Evolutionary conservation across 2,888 invertebrate genomes (phyloP).

Genomic region (Leucophenga montana): DNA sequence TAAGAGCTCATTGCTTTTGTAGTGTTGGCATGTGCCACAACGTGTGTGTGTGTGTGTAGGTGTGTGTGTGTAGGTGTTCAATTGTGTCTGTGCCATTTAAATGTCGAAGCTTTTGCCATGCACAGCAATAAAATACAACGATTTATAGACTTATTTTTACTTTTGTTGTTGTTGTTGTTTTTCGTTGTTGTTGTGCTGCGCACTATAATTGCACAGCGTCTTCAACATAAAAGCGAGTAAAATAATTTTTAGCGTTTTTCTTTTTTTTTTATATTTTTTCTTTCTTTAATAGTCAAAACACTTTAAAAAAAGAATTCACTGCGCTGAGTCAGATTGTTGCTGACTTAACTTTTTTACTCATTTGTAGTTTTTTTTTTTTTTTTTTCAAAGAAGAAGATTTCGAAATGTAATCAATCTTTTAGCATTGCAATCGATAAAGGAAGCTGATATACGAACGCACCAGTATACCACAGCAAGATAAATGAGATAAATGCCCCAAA

Average conservation of each 20-base stretch:
- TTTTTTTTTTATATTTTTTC: slow-evolving; percentile 61
- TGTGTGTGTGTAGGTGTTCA: slow-evolving; percentile 7
- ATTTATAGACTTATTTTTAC: slow-evolving; percentile 64
- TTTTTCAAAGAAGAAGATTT: slow-evolving; percentile 40
- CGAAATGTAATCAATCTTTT: slow-evolving; percentile 57
- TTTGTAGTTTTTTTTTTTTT: slow-evolving; percentile 34
- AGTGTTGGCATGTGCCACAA: too few species aligned
- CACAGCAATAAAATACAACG: slow-evolving; percentile 65
- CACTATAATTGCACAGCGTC: slow-evolving; percentile 58
- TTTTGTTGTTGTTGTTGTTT: too few species aligned
- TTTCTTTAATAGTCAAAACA: slow-evolving; percentile 47
- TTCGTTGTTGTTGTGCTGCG: slow-evolving; percentile 41
- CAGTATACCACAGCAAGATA: neutral
- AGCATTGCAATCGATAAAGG: slow-evolving; percentile 22
- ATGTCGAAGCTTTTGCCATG: slow-evolving; percentile 61
- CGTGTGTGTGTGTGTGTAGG: slow-evolving; percentile 7
- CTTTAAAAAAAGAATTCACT: slow-evolving; percentile 43
- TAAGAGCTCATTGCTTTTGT: too few species aligned
- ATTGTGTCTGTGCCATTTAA: slow-evolving; percentile 63
- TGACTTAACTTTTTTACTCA: neutral
- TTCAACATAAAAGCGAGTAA: slow-evolving; percentile 48
- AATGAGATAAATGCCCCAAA: slow-evolving; percentile 12
- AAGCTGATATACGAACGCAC: neutral
- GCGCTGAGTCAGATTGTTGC: slow-evolving; percentile 20
- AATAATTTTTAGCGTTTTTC: slow-evolving; percentile 34